Conservation (phyloP, 2,888 invertebrate genomes). For the Eucriotettix oculatus region DNA sequence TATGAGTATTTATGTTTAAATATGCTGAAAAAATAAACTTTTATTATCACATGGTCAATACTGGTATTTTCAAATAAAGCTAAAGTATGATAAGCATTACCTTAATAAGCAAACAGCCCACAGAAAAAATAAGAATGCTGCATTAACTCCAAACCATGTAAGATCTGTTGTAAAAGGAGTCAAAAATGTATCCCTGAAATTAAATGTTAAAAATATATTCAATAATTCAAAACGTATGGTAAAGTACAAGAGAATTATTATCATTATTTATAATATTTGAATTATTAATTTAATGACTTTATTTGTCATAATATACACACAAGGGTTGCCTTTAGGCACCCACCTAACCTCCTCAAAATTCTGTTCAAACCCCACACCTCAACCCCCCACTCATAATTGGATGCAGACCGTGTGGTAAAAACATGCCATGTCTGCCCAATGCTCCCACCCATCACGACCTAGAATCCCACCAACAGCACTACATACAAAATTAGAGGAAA, state of each 20-base stretch:
- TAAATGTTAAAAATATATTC: neutral
- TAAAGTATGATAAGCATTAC: neutral
- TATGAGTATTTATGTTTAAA: constrained; percentile 34
- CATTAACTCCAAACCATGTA: constrained; percentile 45
- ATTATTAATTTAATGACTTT: neutral
- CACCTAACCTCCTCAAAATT: too few relatives aligned
- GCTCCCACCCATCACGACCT: too few relatives aligned
- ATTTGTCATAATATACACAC: too few relatives aligned
- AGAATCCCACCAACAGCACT: too few relatives aligned
- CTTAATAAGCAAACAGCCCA: constrained; percentile 42
- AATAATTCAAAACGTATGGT: too few relatives aligned
- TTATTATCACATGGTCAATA: constrained; percentile 34
- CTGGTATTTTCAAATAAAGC: neutral
- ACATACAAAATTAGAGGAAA: too few relatives aligned
- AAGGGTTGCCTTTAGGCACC: too few relatives aligned
- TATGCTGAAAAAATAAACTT: constrained; percentile 17
- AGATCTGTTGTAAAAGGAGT: constrained; percentile 41
- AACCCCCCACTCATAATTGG: too few relatives aligned
- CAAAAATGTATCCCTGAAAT: constrained; percentile 35
- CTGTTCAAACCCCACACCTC: too few relatives aligned
- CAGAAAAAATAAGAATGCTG: constrained; percentile 41
- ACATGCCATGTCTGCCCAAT: too few relatives aligned
- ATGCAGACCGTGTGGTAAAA: too few relatives aligned
- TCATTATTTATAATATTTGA: neutral
- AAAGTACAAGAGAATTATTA: neutral